These are phyloP conservation scores for Heterochromis multidens DNA, from an alignment of 2,113 vertebrate species.

Conservation along the genomic window DNA sequence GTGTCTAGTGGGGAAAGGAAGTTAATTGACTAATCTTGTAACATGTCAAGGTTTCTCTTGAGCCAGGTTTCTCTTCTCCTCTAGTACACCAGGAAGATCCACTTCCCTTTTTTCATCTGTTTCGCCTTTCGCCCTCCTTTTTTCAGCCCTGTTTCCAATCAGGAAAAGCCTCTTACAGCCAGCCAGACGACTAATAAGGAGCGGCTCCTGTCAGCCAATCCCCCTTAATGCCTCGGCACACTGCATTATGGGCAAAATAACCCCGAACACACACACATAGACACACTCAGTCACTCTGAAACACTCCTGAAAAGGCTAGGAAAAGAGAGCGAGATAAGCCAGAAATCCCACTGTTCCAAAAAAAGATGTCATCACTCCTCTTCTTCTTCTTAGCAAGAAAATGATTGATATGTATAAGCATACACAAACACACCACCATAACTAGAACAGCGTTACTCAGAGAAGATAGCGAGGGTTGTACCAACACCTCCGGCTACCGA, in stretches of 20 bases:
- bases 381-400: constrained; percentile 5
- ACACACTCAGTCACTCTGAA: constrained; percentile 15
- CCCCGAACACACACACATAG: constrained; percentile 7
- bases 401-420: constrained; percentile 32
- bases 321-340: constrained; percentile 19
- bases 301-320: constrained; percentile 64
- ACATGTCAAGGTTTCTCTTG: constrained; percentile 11
- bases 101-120: constrained; percentile 37
- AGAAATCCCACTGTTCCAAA: constrained; percentile 29
- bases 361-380: constrained; percentile 29
- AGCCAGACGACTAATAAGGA: constrained; percentile 73
- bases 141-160: constrained; percentile 41
- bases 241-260: constrained; percentile 65
- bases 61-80: constrained; percentile 10
- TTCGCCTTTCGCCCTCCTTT: constrained; percentile 24
- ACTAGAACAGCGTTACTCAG: constrained; percentile 5
- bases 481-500: background rate
- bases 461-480: background rate
- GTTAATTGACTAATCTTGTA: constrained; percentile 12
- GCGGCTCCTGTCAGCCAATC: constrained; percentile 61
- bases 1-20: constrained; percentile 15
- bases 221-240: constrained; percentile 65
- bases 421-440: constrained; percentile 29
- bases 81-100: background rate
- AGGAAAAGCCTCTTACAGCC: constrained; percentile 69